phyloP scores from a whole-genome alignment of 2,113 vertebrate genomes.

The Amazona vittata region DNA sequence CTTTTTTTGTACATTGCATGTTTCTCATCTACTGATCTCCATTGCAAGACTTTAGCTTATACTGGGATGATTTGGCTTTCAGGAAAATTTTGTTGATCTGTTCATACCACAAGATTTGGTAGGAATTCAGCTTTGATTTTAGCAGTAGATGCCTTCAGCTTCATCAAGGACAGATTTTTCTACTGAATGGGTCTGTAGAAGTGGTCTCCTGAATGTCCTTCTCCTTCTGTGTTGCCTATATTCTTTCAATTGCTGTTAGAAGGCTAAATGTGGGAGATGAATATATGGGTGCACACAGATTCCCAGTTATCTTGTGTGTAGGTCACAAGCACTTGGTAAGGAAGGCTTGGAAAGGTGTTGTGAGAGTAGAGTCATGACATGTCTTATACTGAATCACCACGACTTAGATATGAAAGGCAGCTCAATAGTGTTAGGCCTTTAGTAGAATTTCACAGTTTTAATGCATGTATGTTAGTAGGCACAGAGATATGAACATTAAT shows the following conservation, averaged over 20 bases:
- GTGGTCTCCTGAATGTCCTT: not conserved
- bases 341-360: not conserved
- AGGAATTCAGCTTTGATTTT: not conserved
- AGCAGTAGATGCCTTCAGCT: not conserved
- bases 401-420: not conserved
- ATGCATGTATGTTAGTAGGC: not conserved
- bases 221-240: not conserved
- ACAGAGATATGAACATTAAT: not conserved
- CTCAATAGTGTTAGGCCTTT: not conserved
- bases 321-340: not conserved
- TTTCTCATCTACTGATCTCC: not conserved
- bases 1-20: not conserved
- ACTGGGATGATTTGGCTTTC: not conserved
- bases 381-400: not conserved
- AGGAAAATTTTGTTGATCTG: not conserved
- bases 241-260: not conserved
- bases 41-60: not conserved
- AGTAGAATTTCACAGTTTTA: not conserved
- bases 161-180: not conserved
- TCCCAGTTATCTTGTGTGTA: not conserved
- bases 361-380: not conserved
- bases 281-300: not conserved
- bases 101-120: not conserved
- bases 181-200: not conserved
- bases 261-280: not conserved